Evolutionary conservation across 2,113 vertebrate genomes (phyloP), one percentile per base, ranked within the genome.

Genomic region (Bettongia penicillata): DNA sequence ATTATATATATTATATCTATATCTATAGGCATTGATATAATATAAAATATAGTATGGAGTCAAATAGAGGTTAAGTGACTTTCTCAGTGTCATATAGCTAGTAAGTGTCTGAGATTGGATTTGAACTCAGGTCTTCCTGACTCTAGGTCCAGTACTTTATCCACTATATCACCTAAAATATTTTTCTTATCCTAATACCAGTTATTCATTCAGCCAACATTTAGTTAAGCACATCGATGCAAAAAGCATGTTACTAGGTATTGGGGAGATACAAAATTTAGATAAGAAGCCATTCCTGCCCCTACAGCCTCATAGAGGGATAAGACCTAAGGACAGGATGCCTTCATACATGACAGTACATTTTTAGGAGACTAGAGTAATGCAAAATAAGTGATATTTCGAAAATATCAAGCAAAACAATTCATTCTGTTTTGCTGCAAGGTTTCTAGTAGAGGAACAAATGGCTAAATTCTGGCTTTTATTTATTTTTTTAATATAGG

Each of bases 391-490:
- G 68, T 2, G n/a, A 43, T 84, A 43, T 43, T 23, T 84, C 37
- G 43, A 43, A 93, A 49, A 92, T 52, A 10, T 47, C 68, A 92
- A 93, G 10, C 68, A 57, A 53, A 90, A 28, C 0, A 26, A 53
- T 53, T 52, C 48, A n/a, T 16, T 31, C 19, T 47, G 4, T 10
- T 89, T 93, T n/a, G 6, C 0, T 84, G 26, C 26, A 19, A 16
- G 68, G 89, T 92, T 94, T 95, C 52, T 14, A 0, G 11, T 48
- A n/a, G 93, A 92, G 90, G 8, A 90, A 94, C 24, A 93, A 92
- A 50, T 93, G 52, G 90, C 94, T 98, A 97, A 98, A 1, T 6
- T 26, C 91, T 91, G n/a, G 68, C 96, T 98, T 95, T 96, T 93
- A 12, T 26, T 55, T 55, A 2, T 68, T 19, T 43, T 97, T 61